Evolutionary conservation across 2,113 vertebrate genomes (phyloP).

Genomic region (Oceanodroma tethys): DNA sequence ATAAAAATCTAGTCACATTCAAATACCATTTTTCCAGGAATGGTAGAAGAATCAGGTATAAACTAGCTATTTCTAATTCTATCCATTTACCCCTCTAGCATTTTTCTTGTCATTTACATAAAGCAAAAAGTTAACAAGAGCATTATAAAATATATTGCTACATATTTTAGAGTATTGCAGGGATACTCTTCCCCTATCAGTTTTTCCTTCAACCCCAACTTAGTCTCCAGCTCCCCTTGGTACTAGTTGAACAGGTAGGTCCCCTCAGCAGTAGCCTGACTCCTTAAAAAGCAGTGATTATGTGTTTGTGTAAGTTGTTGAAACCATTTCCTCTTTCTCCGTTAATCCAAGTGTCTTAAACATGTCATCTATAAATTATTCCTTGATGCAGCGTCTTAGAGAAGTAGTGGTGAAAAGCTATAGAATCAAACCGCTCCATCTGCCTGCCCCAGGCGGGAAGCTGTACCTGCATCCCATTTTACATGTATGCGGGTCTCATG

Average conservation of each 20-base stretch:
- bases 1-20: not conserved
- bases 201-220: not conserved
- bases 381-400: not conserved
- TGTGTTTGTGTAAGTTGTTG: not conserved
- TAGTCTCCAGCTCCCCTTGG: not conserved
- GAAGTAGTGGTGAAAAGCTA: not conserved
- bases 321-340: not conserved
- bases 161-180: not conserved
- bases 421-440: not conserved
- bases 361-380: not conserved
- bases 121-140: not conserved
- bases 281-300: not conserved
- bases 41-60: not conserved
- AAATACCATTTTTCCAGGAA: not conserved
- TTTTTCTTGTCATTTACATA: not conserved
- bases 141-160: not conserved
- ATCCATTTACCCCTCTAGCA: not conserved
- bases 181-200: not conserved
- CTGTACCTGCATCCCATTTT: not conserved
- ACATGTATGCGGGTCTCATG: fast-evolving
- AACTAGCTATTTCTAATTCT: not conserved
- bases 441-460: not conserved
- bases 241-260: not conserved
- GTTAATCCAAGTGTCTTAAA: not conserved
- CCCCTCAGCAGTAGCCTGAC: not conserved